Evolutionary conservation across 2,888 invertebrate species (phyloP), one percentile per base, ranked within the genome.

Genomic region (Dryococelus australis): DNA sequence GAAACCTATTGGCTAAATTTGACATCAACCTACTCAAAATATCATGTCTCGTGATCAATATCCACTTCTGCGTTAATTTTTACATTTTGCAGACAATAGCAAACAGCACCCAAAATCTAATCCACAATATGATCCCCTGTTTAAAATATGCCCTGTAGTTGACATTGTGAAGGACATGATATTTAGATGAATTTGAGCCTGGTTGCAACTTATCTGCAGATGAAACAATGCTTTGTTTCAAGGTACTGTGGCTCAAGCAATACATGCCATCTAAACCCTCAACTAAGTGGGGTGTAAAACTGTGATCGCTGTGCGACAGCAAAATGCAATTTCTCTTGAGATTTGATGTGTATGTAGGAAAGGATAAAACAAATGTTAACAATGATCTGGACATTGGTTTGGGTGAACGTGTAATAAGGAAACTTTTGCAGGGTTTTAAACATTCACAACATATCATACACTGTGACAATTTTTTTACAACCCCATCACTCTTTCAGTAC

Each of bases 191-290:
- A 16, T 86, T 65, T 20, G 26, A 35, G 10, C 0, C 86, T 0
- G 35, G 24, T 24, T 16, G 16, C 26, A 28, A 35, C n/a, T 35
- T 86, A 26, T 86, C 53, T 6, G 78, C 65, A 27, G 86, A 78
- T 24, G 26, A 86, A 65, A 27, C 65, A 26, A 53, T 79, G 53
- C 35, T 65, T n/a, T 5, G 35, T 0, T 78, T n/a, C 65, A 86
- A 86, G 20, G 86, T 65, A 8, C 78, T 79, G 12, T 86, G 35
- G n/a, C 65, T 86, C 78, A 86, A 86, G 35, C 79, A 86, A 16
- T 86, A 65, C 53, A 53, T 86, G 28, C 86, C 79, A 0, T 65
- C 78, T 0, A 78, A 65, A 86, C 65, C 78, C 65, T 83, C 83
- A 10, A 65, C 86, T 6, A 86, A 86, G 27, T 86, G 53, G 28